A percentile compares a stretch with the other conserved stretches of the same genome.
phyloP scores from a whole-genome alignment of 1,140 invertebrate species.

The Trachymyrmex septentrionalis region DNA sequence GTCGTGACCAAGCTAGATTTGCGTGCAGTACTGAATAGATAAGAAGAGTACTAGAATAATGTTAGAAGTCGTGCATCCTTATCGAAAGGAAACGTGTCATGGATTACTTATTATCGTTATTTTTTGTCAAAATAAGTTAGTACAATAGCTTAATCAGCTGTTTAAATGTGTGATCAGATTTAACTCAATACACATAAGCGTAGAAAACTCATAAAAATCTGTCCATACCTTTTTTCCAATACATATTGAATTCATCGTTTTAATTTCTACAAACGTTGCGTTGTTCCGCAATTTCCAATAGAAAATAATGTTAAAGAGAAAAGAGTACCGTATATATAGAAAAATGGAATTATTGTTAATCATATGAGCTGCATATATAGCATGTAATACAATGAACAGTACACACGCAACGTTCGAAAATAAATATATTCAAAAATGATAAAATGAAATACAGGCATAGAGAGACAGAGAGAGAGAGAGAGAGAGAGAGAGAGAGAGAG shows the following conservation, averaged over 20 bases:
- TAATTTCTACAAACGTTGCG: conserved; percentile 24
- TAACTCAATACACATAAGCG: not conserved
- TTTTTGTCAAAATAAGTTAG: conserved; percentile 14
- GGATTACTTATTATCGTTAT: conserved; percentile 24
- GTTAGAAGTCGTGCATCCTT: conserved; percentile 37
- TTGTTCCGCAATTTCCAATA: not conserved
- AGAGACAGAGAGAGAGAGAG: not conserved
- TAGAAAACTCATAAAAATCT: not conserved
- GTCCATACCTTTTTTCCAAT: not conserved
- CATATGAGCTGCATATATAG: not conserved
- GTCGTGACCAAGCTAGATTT: conserved; percentile 77
- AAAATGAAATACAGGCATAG: not conserved
- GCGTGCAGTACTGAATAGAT: conserved; percentile 73
- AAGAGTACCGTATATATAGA: not conserved
- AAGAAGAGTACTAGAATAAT: conserved; percentile 69
- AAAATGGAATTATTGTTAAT: conserved; percentile 24
- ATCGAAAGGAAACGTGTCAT: conserved; percentile 18
- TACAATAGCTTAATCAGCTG: not conserved
- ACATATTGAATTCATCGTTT: not conserved
- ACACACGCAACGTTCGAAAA: not conserved
- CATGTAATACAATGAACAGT: conserved; percentile 2
- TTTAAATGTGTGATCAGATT: not conserved
- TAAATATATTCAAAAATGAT: conserved; percentile 6
- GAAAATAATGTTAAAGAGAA: conserved; percentile 37
- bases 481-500: not conserved